Percentiles rank a stretch among this genome's conserved stretches.
Evolutionary conservation across 2,888 invertebrate species (phyloP).

Genomic region (Himalopsyche tibetana): DNA sequence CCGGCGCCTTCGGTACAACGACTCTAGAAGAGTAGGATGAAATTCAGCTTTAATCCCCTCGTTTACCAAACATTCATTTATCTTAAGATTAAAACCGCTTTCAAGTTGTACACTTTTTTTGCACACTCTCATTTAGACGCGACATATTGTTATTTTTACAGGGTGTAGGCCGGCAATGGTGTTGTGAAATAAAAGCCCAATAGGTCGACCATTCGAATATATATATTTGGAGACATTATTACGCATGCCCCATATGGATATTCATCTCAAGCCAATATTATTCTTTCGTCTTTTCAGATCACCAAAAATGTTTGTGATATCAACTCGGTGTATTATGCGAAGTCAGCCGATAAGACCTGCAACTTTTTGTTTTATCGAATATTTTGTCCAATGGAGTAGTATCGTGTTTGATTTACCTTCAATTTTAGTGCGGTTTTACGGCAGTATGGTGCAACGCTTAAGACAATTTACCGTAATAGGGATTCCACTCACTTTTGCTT

Average conservation of each 20-base stretch:
- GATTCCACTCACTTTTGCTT: constrained; percentile 64
- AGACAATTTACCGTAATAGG: constrained; percentile 46
- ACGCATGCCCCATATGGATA: constrained; percentile 57
- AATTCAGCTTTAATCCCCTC: neutral
- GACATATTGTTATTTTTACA: constrained; percentile 10
- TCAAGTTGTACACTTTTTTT: neutral
- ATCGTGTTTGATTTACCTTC: constrained; percentile 27
- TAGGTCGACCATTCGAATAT: constrained; percentile 43
- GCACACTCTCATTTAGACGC: neutral
- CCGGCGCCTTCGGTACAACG: neutral
- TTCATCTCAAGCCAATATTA: constrained; percentile 49
- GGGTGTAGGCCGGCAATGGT: constrained; percentile 40
- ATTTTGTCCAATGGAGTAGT: constrained; percentile 63
- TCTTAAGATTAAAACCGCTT: neutral
- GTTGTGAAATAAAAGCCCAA: constrained; percentile 52
- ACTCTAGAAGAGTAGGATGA: neutral
- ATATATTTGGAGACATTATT: constrained; percentile 47
- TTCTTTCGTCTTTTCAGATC: constrained; percentile 39
- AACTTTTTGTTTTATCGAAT: constrained; percentile 31
- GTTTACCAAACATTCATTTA: neutral
- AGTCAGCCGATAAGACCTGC: constrained; percentile 17
- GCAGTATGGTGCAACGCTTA: constrained; percentile 53
- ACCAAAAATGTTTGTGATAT: constrained; percentile 63
- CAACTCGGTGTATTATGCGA: constrained; percentile 58
- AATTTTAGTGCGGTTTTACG: neutral